Conservation (phyloP, 1,140 invertebrate genomes). For the Bombus waltoni region DNA sequence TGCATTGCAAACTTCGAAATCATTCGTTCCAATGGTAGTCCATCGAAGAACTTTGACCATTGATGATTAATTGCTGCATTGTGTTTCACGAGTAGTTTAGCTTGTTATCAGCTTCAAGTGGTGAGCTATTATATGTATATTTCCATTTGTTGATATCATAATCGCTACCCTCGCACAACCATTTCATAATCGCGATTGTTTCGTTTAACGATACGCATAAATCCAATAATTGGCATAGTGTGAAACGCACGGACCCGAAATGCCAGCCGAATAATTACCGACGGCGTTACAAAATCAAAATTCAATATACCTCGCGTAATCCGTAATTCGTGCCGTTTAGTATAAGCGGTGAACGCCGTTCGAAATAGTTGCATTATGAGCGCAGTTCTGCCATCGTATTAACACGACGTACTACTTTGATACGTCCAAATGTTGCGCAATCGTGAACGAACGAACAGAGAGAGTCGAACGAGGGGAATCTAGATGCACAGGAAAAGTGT, state of each 20-base stretch:
- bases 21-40: background rate
- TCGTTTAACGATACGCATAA: constrained; percentile 50
- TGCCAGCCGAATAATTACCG: constrained; percentile 15
- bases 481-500: background rate
- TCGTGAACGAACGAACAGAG: background rate
- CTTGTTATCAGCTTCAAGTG: constrained; percentile 17
- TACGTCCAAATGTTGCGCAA: background rate
- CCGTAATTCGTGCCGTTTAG: constrained; percentile 33
- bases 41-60: constrained; percentile 13
- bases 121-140: background rate
- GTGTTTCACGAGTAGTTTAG: constrained; percentile 4
- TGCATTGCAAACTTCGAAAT: constrained; percentile 17
- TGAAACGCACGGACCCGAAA: constrained; percentile 21
- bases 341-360: background rate
- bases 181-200: constrained; percentile 52
- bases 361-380: constrained; percentile 23
- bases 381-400: background rate
- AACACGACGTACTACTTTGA: background rate
- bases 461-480: background rate
- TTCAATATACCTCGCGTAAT: constrained; percentile 41
- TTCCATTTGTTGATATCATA: constrained; percentile 15
- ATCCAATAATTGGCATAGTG: constrained; percentile 53
- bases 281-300: constrained; percentile 40
- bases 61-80: constrained; percentile 19
- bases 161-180: background rate